Evolutionary conservation across 2,888 invertebrate species (phyloP).

Genomic region (Chrysolina americana): DNA sequence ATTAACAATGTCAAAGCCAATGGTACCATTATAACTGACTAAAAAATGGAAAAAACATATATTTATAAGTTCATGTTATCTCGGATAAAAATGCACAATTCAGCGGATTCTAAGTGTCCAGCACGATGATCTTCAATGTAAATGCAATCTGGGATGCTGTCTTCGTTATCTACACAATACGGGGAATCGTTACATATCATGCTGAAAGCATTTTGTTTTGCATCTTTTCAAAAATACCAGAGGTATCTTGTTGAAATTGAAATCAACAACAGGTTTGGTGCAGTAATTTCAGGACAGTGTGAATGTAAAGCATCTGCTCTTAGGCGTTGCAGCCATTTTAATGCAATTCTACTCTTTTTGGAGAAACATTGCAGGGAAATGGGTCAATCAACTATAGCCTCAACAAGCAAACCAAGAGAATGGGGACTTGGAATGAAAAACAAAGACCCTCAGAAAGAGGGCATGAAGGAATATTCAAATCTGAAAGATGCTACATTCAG

Average conservation of each 20-base stretch:
- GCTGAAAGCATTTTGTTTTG: background rate
- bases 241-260: background rate
- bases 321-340: background rate
- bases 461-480: background rate
- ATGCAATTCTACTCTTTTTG: background rate
- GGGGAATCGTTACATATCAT: too few relatives aligned
- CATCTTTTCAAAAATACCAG: background rate
- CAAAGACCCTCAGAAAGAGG: background rate
- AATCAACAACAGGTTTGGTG: background rate
- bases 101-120: too few relatives aligned
- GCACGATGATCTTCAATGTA: too few relatives aligned
- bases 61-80: too few relatives aligned
- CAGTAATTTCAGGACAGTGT: conserved; percentile 4
- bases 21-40: too few relatives aligned
- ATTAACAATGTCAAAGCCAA: too few relatives aligned
- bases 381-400: background rate
- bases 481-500: background rate
- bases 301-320: conserved; percentile 3
- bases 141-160: too few relatives aligned
- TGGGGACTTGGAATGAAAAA: background rate
- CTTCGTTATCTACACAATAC: too few relatives aligned
- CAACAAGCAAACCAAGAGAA: conserved; percentile 4
- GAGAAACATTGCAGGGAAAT: background rate
- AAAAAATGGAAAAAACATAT: too few relatives aligned
- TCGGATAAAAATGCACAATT: too few relatives aligned